These are phyloP conservation scores for Oxygymnocypris stewartii DNA, from an alignment of 2,113 vertebrate genomes.

Conservation along the genomic window DNA sequence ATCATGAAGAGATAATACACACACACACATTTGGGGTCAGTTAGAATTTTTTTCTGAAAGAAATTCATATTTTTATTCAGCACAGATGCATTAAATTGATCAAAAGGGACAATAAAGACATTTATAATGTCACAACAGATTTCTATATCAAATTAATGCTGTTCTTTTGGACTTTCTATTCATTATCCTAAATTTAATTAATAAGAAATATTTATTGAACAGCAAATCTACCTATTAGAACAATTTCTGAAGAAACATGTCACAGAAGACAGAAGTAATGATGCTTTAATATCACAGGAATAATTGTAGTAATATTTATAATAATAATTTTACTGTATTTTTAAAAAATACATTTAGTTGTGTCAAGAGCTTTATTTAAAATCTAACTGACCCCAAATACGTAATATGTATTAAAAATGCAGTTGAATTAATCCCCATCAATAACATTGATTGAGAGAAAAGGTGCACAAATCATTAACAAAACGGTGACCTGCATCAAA, in stretches of 20 bases:
- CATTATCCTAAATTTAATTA: no score
- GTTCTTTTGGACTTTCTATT: no score
- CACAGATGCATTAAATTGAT: neutral
- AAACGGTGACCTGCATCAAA: slow-evolving; percentile 31
- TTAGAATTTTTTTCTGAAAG: neutral
- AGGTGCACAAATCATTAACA: neutral
- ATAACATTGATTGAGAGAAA: neutral
- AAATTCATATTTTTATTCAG: no score
- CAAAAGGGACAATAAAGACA: neutral
- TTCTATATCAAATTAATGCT: no score
- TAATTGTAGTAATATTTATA: neutral
- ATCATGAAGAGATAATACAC: no score
- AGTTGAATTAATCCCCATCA: neutral
- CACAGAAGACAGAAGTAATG: neutral
- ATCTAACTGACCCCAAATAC: neutral
- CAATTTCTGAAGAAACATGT: neutral
- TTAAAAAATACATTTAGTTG: neutral
- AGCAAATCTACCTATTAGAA: neutral
- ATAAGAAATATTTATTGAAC: neutral
- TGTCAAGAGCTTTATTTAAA: neutral
- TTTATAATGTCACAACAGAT: neutral
- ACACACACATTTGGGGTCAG: neutral
- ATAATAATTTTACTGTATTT: neutral
- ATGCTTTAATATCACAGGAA: neutral
- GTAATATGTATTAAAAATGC: neutral